These are phyloP conservation scores for Neuroterus valhalla DNA, from an alignment of 1,140 invertebrate species.

Conservation along the genomic window DNA sequence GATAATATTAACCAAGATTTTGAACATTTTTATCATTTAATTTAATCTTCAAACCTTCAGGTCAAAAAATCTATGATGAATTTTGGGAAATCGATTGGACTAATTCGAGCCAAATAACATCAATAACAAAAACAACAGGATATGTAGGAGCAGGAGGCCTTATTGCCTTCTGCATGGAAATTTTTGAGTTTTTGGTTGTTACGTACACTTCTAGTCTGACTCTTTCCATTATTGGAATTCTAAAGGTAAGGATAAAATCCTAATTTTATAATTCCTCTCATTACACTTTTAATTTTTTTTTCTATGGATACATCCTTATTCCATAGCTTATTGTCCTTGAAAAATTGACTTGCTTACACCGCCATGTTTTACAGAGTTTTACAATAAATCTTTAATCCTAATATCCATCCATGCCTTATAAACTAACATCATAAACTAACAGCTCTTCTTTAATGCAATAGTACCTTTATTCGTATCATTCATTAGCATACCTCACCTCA, in stretches of 20 bases:
- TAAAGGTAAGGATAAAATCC: constrained; percentile 85
- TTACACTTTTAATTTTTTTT: constrained; percentile 12
- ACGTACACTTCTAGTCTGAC: constrained; percentile 98
- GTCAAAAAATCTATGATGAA: constrained; percentile 52
- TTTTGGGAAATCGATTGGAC: constrained; percentile 62
- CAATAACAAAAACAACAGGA: constrained; percentile 52
- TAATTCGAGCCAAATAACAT: constrained; percentile 48
- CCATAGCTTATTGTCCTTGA: too few relatives aligned
- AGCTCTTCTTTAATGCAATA: too few relatives aligned
- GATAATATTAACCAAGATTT: neutral
- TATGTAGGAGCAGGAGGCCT: constrained; percentile 81
- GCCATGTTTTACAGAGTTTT: too few relatives aligned
- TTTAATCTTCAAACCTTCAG: constrained; percentile 45
- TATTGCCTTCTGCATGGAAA: constrained; percentile 95
- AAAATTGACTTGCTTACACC: too few relatives aligned
- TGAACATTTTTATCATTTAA: neutral
- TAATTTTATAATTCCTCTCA: neutral
- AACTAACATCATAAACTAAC: too few relatives aligned
- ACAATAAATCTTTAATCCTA: too few relatives aligned
- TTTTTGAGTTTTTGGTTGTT: constrained; percentile 95
- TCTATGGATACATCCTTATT: too few relatives aligned
- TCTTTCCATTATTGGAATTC: constrained; percentile 95
- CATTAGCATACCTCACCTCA: too few relatives aligned
- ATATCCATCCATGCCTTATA: too few relatives aligned
- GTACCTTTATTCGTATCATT: too few relatives aligned